Conservation (phyloP, 2,888 invertebrate genomes). For the Slavum lentiscoides region DNA sequence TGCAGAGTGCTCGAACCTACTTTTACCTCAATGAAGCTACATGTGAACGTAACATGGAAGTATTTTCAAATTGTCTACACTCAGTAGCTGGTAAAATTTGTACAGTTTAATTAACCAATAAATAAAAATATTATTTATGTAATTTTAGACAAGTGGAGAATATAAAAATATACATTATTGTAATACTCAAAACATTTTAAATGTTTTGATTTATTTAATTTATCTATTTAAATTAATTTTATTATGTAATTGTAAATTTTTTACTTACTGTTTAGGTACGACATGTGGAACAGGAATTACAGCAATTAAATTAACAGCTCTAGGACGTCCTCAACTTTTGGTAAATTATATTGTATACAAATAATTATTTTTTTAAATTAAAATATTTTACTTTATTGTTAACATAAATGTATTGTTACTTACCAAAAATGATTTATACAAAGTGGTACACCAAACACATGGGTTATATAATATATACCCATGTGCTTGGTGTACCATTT, state of each 20-base stretch:
- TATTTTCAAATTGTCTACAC: conserved; percentile 91
- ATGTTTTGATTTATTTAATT: too few species aligned
- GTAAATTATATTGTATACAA: conserved; percentile 62
- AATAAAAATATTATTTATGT: background rate
- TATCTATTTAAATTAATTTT: too few species aligned
- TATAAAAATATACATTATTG: too few species aligned
- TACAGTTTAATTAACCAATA: background rate
- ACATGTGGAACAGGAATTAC: conserved; percentile 94
- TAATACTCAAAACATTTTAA: too few species aligned
- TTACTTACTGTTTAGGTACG: conserved; percentile 69
- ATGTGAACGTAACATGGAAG: conserved; percentile 96
- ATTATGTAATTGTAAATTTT: background rate
- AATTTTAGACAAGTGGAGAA: too few species aligned
- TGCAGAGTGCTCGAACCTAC: conserved; percentile 93
- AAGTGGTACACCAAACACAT: background rate
- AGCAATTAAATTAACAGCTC: conserved; percentile 94
- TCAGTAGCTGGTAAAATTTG: conserved; percentile 82
- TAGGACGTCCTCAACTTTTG: conserved; percentile 94
- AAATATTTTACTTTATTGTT: background rate
- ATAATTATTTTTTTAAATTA: background rate
- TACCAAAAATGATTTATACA: background rate
- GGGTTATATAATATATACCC: background rate
- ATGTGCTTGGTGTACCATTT: too few species aligned
- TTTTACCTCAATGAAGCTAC: conserved; percentile 97
- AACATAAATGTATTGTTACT: background rate